Percentiles rank a stretch among this genome's conserved stretches.
Conservation (phyloP, 2,113 vertebrate species). For the Heteronetta atricapilla region DNA sequence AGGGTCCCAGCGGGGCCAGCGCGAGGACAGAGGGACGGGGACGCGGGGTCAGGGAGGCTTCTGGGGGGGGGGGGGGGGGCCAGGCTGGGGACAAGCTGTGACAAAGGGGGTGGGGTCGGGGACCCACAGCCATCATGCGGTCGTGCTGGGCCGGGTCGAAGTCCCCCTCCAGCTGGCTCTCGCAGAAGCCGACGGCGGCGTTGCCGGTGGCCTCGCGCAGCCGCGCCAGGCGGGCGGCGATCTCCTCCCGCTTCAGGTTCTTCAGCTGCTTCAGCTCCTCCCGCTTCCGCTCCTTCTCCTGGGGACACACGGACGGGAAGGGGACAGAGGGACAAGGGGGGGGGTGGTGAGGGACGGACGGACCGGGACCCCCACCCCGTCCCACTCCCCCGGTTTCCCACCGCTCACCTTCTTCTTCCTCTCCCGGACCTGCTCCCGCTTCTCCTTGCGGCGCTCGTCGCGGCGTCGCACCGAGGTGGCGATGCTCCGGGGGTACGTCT, state of each 20-base stretch:
- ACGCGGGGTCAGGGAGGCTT: too few relatives aligned
- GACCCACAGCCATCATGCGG: conserved; percentile 86
- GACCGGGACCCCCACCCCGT: too few relatives aligned
- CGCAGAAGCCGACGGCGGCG: conserved; percentile 77
- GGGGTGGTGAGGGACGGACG: too few relatives aligned
- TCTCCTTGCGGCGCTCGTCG: conserved; percentile 85
- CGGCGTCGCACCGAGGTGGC: conserved; percentile 86
- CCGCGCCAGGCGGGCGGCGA: conserved; percentile 83
- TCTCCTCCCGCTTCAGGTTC: conserved; percentile 88
- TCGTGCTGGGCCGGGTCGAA: conserved; percentile 86
- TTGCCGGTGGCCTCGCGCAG: conserved; percentile 86
- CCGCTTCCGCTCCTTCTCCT: conserved; percentile 87
- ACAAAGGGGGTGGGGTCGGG: too few relatives aligned
- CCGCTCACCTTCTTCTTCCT: conserved; percentile 82
- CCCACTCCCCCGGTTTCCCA: neutral
- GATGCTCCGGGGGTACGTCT: conserved; percentile 86
- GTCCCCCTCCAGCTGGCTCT: conserved; percentile 81
- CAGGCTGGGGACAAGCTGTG: too few relatives aligned
- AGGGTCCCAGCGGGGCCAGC: neutral
- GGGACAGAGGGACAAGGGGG: too few relatives aligned
- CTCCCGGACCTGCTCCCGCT: conserved; percentile 82
- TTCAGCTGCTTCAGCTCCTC: conserved; percentile 92
- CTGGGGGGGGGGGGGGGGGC: too few relatives aligned
- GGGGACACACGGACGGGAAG: neutral
- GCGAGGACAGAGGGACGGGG: too few relatives aligned